phyloP scores from a whole-genome alignment of 2,888 invertebrate genomes.

The Hemaris fuciformis region DNA sequence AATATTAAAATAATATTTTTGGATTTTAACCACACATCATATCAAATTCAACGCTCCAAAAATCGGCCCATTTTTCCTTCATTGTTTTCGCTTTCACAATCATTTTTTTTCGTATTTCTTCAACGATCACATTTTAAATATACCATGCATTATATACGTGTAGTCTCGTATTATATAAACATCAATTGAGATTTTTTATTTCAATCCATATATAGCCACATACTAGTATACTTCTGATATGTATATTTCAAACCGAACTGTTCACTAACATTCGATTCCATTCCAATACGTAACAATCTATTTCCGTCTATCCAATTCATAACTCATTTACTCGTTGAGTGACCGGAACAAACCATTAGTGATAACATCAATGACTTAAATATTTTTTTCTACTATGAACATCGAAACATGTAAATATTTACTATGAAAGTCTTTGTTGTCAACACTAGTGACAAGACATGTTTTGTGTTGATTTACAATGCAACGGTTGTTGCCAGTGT shows the following conservation, averaged over 20 bases:
- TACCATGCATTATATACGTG: background rate
- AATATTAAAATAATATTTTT: background rate
- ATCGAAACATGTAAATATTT: conserved; percentile 19
- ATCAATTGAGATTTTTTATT: background rate
- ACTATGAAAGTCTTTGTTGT: conserved; percentile 14
- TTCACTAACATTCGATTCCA: background rate
- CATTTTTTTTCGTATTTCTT: background rate
- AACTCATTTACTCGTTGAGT: background rate
- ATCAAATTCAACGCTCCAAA: background rate
- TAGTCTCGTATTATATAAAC: background rate
- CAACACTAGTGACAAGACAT: conserved; percentile 6
- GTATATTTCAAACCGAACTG: background rate
- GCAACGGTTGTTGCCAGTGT: conserved; percentile 70
- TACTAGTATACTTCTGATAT: background rate
- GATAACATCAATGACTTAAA: conserved; percentile 22
- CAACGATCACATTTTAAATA: background rate
- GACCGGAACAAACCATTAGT: background rate
- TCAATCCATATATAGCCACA: background rate
- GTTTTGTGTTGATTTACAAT: conserved; percentile 47
- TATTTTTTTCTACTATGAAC: conserved; percentile 32
- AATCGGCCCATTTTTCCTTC: background rate
- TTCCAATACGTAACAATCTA: background rate
- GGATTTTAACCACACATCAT: background rate
- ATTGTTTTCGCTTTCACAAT: background rate
- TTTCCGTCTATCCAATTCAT: background rate